phyloP scores from a whole-genome alignment of 2,797 vertebrate genomes.

The Lepilemur ruficaudatus region DNA sequence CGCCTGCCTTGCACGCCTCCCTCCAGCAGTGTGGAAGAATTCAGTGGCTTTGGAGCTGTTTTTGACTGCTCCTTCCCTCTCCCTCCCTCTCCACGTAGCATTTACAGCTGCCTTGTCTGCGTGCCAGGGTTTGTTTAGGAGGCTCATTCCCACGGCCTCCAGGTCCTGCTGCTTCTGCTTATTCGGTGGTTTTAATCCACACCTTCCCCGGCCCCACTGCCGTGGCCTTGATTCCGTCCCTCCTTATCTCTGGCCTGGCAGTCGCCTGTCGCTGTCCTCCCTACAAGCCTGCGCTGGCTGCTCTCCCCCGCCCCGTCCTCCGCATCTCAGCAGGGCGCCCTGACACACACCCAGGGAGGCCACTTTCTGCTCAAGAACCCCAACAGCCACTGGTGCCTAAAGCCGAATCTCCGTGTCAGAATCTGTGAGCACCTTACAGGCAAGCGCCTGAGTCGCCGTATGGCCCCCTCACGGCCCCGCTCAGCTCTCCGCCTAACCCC shows the following conservation, averaged over 20 bases:
- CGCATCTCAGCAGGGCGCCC: not conserved
- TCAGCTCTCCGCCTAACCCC: not conserved
- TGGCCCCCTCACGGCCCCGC: accelerated
- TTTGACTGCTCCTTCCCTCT: not conserved
- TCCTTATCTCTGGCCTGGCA: not conserved
- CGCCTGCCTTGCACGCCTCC: not conserved
- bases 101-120: not conserved
- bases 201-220: not conserved
- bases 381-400: not conserved
- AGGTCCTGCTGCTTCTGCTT: not conserved
- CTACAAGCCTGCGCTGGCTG: not conserved
- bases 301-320: accelerated
- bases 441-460: not conserved
- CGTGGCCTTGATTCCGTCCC: not conserved
- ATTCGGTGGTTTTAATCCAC: not conserved
- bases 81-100: not conserved
- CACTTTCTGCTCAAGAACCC: not conserved
- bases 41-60: no score
- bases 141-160: not conserved
- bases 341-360: no score
- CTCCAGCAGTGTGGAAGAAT: not conserved
- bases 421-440: no score
- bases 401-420: accelerated
- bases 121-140: not conserved
- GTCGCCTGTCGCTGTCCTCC: not conserved